A percentile compares a stretch with the other conserved stretches of the same genome.
These are phyloP conservation scores for Mola mola DNA, from an alignment of 2,113 vertebrate genomes.

Conservation along the genomic window DNA sequence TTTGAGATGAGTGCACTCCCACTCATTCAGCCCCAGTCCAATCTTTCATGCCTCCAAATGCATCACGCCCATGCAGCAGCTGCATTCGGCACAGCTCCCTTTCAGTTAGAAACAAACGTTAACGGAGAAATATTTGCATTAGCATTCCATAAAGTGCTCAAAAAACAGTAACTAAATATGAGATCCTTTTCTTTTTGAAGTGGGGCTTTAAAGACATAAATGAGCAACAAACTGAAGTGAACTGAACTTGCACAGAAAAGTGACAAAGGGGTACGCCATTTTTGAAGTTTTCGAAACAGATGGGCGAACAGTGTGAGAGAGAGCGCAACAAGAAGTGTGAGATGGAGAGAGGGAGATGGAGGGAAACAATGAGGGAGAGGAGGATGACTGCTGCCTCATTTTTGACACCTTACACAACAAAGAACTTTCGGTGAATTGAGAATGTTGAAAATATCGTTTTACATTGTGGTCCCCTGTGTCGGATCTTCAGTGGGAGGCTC, in stretches of 20 bases:
- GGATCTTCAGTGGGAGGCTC: no score
- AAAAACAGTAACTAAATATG: constrained; percentile 34
- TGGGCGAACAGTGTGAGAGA: constrained; percentile 69
- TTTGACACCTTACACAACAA: constrained; percentile 4
- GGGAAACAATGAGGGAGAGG: constrained; percentile 26
- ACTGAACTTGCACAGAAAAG: constrained; percentile 41
- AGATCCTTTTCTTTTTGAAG: constrained; percentile 64
- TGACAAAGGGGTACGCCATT: constrained; percentile 49
- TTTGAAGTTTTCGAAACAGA: constrained; percentile 77
- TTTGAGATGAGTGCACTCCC: constrained; percentile 61
- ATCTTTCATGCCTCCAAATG: constrained; percentile 33
- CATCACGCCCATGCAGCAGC: constrained; percentile 36
- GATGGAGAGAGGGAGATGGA: constrained; percentile 32
- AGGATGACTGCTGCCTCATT: constrained; percentile 26
- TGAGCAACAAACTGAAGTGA: constrained; percentile 41
- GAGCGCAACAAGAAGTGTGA: constrained; percentile 36
- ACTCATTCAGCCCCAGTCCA: constrained; percentile 50
- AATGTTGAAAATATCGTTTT: constrained; percentile 1
- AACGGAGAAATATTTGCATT: constrained; percentile 45
- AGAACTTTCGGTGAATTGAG: constrained; percentile 6
- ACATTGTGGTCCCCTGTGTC: background rate
- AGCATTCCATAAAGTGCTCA: constrained; percentile 42
- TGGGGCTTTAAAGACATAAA: constrained; percentile 56
- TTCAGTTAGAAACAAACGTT: constrained; percentile 35
- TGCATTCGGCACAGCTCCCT: constrained; percentile 28